Conservation (phyloP, 2,113 vertebrate species). For the Dicentrarchus labrax region DNA sequence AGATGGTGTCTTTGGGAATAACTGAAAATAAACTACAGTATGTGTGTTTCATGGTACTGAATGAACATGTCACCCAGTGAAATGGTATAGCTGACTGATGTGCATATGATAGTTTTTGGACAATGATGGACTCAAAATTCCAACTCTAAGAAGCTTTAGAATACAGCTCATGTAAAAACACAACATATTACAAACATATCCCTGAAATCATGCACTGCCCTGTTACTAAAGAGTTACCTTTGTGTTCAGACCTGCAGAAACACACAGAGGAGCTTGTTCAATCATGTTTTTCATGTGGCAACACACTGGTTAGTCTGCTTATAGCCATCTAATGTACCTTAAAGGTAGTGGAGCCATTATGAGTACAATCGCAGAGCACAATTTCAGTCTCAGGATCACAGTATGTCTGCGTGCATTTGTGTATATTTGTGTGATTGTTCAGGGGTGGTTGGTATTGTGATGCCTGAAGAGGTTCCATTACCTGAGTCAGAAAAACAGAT, state of each 20-base stretch:
- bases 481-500: constrained; percentile 35
- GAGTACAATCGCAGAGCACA: neutral
- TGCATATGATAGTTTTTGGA: no score
- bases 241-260: neutral
- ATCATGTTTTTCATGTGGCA: neutral
- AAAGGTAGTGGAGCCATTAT: constrained; percentile 27
- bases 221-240: neutral
- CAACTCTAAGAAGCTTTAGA: neutral
- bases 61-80: no score
- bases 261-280: neutral
- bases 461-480: constrained; percentile 26
- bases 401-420: neutral
- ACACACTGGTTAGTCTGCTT: constrained; percentile 14
- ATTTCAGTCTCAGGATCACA: neutral
- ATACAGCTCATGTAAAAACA: neutral
- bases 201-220: neutral
- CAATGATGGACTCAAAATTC: neutral
- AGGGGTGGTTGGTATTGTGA: neutral
- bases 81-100: no score
- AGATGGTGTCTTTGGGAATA: no score
- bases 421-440: constrained; percentile 7
- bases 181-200: neutral
- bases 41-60: no score
- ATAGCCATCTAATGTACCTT: constrained; percentile 27
- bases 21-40: no score